Base-by-base conservation (phyloP, 2,797 vertebrate genomes). In the Dipus sagitta region DNA sequence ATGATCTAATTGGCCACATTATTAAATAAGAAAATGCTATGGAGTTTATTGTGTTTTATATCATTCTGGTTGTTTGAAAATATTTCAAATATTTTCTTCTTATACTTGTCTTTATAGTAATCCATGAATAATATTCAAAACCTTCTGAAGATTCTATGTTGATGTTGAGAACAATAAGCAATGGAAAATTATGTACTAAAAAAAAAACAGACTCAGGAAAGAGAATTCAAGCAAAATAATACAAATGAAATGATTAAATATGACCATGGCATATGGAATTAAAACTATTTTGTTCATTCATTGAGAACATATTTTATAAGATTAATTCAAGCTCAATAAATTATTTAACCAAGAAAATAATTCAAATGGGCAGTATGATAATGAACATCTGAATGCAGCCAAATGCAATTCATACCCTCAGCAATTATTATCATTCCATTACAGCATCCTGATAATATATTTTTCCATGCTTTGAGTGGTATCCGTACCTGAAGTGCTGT, bases 321-420 rank as follows among this genome's bases (percentile, higher is more conserved):
- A 18, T 42, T 90, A 78, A 93, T 92, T 6, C 32, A 94, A 77
- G 83, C 12, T 18, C 11, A 2, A 77, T 67, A 79, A 96, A 58
- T 96, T 26, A 90, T 8, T 21, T 95, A 58, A 58, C 54, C 13
- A 2, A 4, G 54, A 58, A 58, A 58, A 58, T 17, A 58, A 75
- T 84, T 85, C 65, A 65, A 77, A 76, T 30, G 30, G 12, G 24
- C 15, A 90, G 78, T 85, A 26, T 86, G 38, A 81, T 86, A 26
- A 52, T 78, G 82, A 70, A 93, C 68, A 89, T 82, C 74, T 38
- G 81, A 95, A 91, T 85, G 23, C 15, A 90, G 58, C 20, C 8
- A 70, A 54, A 71, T 26, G 10, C 52, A 60, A 32, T 64, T 79
- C n/a, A 23, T 3, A 18, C 10, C 9, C 1, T 0, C 0, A 24